Conservation (phyloP, 2,113 vertebrate genomes). For the Cavia aperea region DNA sequence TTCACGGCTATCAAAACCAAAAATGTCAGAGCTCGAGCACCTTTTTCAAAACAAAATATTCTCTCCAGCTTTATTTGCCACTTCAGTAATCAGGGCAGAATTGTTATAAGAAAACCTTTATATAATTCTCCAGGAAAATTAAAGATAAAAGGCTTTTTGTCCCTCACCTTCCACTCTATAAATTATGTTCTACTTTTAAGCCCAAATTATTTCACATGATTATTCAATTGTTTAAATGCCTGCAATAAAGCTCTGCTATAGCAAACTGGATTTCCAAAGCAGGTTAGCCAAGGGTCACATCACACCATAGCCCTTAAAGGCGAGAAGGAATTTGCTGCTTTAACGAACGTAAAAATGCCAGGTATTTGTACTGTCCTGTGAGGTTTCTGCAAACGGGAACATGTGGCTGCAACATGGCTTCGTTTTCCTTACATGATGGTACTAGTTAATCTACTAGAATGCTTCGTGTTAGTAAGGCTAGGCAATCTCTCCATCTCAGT, state of each 20-base stretch:
- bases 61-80: constrained; percentile 72
- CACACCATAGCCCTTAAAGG: constrained; percentile 79
- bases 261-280: constrained; percentile 77
- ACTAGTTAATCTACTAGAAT: constrained; percentile 71
- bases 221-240: constrained; percentile 70
- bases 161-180: constrained; percentile 70
- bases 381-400: constrained; percentile 76
- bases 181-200: constrained; percentile 75
- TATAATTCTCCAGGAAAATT: constrained; percentile 72
- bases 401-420: constrained; percentile 82
- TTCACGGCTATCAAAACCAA: constrained; percentile 75
- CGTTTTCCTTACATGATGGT: constrained; percentile 80
- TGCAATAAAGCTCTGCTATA: constrained; percentile 76
- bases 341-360: constrained; percentile 75
- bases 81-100: constrained; percentile 74
- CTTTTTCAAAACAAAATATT: constrained; percentile 76
- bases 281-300: constrained; percentile 74
- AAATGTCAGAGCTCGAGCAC: constrained; percentile 77
- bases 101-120: constrained; percentile 65
- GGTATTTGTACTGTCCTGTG: constrained; percentile 72
- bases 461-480: constrained; percentile 77
- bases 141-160: constrained; percentile 69
- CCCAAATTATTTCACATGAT: constrained; percentile 72
- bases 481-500: constrained; percentile 73
- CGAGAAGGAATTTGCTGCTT: constrained; percentile 73